Conservation (phyloP, 2,888 invertebrate genomes). For the Sturmia bella region DNA sequence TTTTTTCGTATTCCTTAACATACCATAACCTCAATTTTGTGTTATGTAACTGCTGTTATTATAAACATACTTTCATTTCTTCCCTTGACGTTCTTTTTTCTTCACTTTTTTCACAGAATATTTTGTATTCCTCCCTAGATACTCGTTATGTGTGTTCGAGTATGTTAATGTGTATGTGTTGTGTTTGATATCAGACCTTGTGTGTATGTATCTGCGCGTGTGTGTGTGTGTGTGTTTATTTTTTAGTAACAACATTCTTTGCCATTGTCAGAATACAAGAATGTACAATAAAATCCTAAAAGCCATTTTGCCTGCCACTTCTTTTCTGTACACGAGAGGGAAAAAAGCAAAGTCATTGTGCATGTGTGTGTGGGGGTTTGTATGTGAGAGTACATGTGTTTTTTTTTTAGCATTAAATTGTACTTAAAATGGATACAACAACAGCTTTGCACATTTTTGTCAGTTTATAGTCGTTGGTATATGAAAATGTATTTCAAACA, state of each 20-base stretch:
- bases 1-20: conserved; percentile 33
- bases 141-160: conserved; percentile 19
- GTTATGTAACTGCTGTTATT: conserved; percentile 63
- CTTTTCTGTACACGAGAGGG: conserved; percentile 5
- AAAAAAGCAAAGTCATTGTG: background rate
- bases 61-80: conserved; percentile 31
- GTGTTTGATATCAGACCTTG: no score
- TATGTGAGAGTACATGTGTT: conserved; percentile 13
- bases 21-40: conserved; percentile 63
- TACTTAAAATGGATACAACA: conserved; percentile 42
- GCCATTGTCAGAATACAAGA: conserved; percentile 60
- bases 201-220: background rate
- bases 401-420: conserved; percentile 47
- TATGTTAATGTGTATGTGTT: background rate
- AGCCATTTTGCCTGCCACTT: conserved; percentile 61
- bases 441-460: conserved; percentile 16
- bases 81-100: conserved; percentile 12
- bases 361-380: background rate
- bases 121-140: conserved; percentile 49
- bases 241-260: conserved; percentile 52
- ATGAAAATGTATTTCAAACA: conserved; percentile 8
- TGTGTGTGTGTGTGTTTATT: conserved; percentile 11
- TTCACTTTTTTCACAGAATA: conserved; percentile 3
- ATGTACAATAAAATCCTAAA: conserved; percentile 64
- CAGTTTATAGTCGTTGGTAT: background rate